Base-by-base conservation (phyloP, 2,888 invertebrate species). In the Unio delphinus region DNA sequence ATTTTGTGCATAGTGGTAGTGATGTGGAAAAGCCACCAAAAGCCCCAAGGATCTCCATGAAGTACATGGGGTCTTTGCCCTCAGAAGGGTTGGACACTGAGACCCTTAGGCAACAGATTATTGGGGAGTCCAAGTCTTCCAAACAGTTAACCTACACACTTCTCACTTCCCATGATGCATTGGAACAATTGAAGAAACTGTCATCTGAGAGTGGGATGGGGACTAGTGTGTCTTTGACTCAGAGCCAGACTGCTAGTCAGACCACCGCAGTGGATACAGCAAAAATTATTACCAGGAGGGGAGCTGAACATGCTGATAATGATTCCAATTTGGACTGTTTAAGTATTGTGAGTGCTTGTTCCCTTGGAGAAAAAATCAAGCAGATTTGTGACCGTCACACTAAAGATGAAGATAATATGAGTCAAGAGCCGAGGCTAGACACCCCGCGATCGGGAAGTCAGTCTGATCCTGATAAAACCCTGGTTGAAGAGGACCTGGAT, bases 281-380 rank as follows among this genome's bases (percentile, higher is more conserved):
- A 45, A 45, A 45, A 45, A 15, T 15, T 15, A 11, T 45, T 45
- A 45, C 45, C 11, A 45, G 45, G 45, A 45, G 45, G 15, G n/a
- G 45, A 45, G 45, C 45, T 45, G 15, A 45, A 45, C 45, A 45
- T 45, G 62, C 61, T 8, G 67, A 60, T 30, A 58, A 77, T 63
- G 61, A 67, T 34, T 69, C 61, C 30, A 78, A 83, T 66, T 71
- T 74, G 20, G 78, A 80, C 55, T 74, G 74, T 61, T 76, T 75
- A 56, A 81, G 81, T 75, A 68, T 79, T 18, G 74, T 63, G 30
- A 80, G 80, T 70, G 76, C 71, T 23, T 75, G 68, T 66, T 83
- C 83, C 6, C 69, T 83, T 15, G 83, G 83, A 6, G 80, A 79
- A 72, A 77, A 80, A 65, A 83, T 83, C 28, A 74, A 71, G 58